These are phyloP conservation scores for Chaetophractus vellerosus DNA, from an alignment of 2,797 vertebrate species.

Conservation along the genomic window DNA sequence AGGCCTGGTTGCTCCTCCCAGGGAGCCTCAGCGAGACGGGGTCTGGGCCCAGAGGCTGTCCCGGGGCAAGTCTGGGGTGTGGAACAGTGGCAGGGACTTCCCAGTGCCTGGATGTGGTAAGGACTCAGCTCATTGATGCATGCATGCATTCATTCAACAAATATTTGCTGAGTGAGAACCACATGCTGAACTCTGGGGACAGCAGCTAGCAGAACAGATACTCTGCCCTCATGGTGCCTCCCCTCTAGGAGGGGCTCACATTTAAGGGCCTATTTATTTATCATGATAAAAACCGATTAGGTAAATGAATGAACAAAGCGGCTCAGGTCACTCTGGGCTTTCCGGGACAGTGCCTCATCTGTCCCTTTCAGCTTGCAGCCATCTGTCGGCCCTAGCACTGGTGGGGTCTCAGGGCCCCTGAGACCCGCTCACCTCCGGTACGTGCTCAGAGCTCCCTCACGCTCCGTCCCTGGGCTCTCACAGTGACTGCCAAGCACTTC, in stretches of 20 bases:
- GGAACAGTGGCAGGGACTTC: no score
- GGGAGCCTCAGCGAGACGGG: not conserved
- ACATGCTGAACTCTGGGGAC: not conserved
- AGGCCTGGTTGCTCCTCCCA: not conserved
- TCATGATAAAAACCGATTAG: not conserved
- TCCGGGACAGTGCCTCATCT: no score
- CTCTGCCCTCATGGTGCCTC: no score
- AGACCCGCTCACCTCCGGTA: rapidly evolving
- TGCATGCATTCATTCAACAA: not conserved
- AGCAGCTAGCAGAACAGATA: not conserved
- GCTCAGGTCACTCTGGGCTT: rapidly evolving
- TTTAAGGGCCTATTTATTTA: not conserved
- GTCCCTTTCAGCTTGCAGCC: rapidly evolving
- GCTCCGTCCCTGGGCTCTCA: not conserved
- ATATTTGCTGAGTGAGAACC: not conserved
- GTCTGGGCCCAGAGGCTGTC: rapidly evolving
- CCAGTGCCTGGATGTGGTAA: rapidly evolving
- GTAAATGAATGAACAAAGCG: not conserved
- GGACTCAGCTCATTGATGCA: not conserved
- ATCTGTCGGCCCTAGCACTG: not conserved
- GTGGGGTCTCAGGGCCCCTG: not conserved
- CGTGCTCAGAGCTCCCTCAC: not conserved
- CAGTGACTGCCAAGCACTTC: no score
- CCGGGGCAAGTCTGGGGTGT: no score
- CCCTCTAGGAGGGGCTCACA: not conserved